Evolutionary conservation across 92 coral and sea anemone species (phyloP).

Genomic region (Plumapathes pennacea): DNA sequence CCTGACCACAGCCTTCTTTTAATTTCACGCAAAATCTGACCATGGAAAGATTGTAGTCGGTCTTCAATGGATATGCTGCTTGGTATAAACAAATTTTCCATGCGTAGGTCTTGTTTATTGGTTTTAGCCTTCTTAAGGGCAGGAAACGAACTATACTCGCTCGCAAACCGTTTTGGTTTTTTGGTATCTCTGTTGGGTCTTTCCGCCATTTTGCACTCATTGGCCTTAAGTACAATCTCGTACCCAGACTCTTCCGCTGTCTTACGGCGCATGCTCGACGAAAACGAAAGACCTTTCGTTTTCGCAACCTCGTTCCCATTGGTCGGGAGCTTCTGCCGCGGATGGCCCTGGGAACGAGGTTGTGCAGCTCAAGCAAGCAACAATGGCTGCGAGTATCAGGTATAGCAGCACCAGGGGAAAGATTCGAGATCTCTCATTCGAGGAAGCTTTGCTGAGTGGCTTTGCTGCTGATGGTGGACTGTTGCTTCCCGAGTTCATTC

Average conservation of each 20-base stretch:
- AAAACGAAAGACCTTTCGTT: not conserved
- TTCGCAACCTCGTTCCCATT: too few species aligned
- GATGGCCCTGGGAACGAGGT: too few species aligned
- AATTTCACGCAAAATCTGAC: constrained; percentile 27
- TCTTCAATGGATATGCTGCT: constrained; percentile 17
- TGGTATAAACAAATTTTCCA: constrained; percentile 15
- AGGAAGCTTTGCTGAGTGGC: constrained; percentile 69
- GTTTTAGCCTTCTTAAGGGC: constrained; percentile 19
- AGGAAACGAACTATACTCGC: constrained; percentile 5
- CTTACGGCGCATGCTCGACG: constrained; percentile 2
- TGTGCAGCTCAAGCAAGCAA: too few species aligned
- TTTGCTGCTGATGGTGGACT: constrained; percentile 86
- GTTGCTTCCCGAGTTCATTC: constrained; percentile 80
- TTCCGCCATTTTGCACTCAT: constrained; percentile 45
- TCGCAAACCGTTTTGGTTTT: constrained; percentile 21
- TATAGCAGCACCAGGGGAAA: constrained; percentile 83
- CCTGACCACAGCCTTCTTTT: constrained; percentile 42
- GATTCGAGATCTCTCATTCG: constrained; percentile 54
- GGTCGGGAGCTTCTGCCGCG: too few species aligned
- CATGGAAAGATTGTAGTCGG: constrained; percentile 13
- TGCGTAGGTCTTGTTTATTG: constrained; percentile 15
- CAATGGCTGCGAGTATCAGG: too few species aligned
- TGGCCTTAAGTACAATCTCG: too few species aligned
- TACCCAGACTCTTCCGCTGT: constrained; percentile 22
- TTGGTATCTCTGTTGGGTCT: constrained; percentile 24